Percentiles rank a stretch among this genome's conserved stretches.
Conservation (phyloP, 2,113 vertebrate genomes). For the Bufo bufo region DNA sequence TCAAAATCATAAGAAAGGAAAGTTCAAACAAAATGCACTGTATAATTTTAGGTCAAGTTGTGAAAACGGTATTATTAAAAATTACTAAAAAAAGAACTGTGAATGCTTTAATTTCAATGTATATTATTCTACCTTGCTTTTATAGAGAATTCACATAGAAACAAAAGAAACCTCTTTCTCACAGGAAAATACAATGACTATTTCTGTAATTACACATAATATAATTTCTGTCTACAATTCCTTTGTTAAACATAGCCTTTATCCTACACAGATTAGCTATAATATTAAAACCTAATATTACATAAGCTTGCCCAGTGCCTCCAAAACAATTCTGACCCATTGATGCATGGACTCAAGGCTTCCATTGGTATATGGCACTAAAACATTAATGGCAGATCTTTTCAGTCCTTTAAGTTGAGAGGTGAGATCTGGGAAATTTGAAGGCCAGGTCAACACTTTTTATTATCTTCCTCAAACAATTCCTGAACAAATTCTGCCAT, state of each 20-base stretch:
- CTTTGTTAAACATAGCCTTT: background rate
- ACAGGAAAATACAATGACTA: background rate
- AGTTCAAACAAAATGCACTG: background rate
- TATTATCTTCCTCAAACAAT: no score
- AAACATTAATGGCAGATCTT: no score
- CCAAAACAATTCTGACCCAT: no score
- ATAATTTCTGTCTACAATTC: background rate
- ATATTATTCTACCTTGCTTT: background rate
- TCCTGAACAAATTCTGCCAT: no score
- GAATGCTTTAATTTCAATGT: constrained; percentile 9
- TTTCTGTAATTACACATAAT: background rate
- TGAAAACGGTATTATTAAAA: background rate
- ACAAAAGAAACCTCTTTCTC: background rate
- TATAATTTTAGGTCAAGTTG: constrained; percentile 30
- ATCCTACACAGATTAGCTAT: no score
- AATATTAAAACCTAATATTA: no score
- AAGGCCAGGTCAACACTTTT: no score
- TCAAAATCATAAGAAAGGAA: constrained; percentile 12
- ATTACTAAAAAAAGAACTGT: background rate
- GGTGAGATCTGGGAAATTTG: no score
- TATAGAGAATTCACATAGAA: background rate
- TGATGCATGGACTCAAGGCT: no score
- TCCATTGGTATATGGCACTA: no score
- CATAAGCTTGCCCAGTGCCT: no score
- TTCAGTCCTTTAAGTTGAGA: no score